Evolutionary conservation across 2,113 vertebrate species (phyloP), one percentile per base, ranked within the genome.

Genomic region (Callospermophilus lateralis): DNA sequence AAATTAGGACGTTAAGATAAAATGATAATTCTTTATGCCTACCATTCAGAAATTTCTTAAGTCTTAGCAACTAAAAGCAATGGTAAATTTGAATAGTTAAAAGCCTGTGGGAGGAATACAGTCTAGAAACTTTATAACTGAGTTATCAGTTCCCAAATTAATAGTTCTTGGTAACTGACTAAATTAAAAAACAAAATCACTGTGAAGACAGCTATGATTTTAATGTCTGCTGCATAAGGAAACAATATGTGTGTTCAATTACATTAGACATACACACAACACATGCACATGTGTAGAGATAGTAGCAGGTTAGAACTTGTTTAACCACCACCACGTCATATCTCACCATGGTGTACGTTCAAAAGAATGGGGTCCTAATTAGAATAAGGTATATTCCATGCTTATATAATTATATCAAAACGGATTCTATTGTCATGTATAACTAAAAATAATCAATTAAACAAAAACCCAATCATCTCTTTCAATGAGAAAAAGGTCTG

Each of bases 31-130:
- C 78, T 92, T 8, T 37, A 42, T 89, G 17, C 3, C 11, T 55
- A 34, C 19, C 80, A 86, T 65, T 68, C 45, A 81, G 61, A 92
- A 42, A 13, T 84, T 94, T 26, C 48, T 86, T 73, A 83, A 85
- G 16, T 90, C 1, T 77, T 61, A 87, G 16, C n/a, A 90, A 74
- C 22, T 85, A 55, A 73, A 89, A 96, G n/a, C 58, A 94, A 96
- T 94, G 55, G 58, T 32, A 81, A 93, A 67, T 32, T 30, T 45
- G 88, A 61, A 17, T 22, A 61, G 2, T 89, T 86, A 58, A 39
- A 58, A 13, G 42, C 15, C 28, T 20, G 7, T 45, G 1, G 1
- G 15, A 91, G 4, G 6, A 95, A 2, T 73, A 55, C 79, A 70
- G 5, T 70, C 22, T 55, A 80, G 51, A 48, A 3, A 67, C 22